Evolutionary conservation across 2,113 vertebrate species (phyloP).

Genomic region (Vanacampus margaritifer): DNA sequence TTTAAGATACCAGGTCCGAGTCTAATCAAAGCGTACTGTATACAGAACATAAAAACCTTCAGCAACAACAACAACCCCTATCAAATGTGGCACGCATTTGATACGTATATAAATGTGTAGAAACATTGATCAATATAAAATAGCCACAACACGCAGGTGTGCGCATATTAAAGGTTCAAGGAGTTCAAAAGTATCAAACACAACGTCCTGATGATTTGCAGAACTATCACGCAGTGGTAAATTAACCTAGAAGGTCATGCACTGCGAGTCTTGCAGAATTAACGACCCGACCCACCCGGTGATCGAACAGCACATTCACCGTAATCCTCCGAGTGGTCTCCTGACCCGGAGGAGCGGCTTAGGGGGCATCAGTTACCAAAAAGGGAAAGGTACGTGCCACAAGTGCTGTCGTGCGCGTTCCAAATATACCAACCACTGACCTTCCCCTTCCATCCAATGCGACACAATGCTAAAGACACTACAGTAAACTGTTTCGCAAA

Average conservation of each 20-base stretch:
- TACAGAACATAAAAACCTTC: neutral
- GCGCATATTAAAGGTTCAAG: neutral
- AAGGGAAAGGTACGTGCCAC: constrained; percentile 74
- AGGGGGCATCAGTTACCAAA: constrained; percentile 61
- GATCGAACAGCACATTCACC: constrained; percentile 31
- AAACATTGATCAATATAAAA: neutral
- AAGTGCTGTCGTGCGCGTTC: constrained; percentile 52
- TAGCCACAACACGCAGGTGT: neutral
- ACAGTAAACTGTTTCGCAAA: constrained; percentile 1
- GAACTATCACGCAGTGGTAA: neutral
- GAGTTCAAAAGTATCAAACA: constrained; percentile 5
- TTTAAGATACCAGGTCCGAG: neutral
- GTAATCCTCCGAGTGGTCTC: constrained; percentile 32
- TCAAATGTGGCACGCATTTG: neutral
- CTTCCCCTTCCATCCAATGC: constrained; percentile 69
- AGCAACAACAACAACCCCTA: too few relatives aligned
- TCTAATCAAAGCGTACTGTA: neutral
- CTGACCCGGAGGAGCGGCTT: constrained; percentile 26
- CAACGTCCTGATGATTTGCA: constrained; percentile 5
- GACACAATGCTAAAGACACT: constrained; percentile 56
- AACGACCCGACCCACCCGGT: constrained; percentile 36
- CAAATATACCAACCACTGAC: constrained; percentile 81
- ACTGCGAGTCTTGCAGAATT: constrained; percentile 25
- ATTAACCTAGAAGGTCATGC: constrained; percentile 6
- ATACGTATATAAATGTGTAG: neutral